These are phyloP conservation scores for Pachyseris speciosa DNA, from an alignment of 64 coral and sea anemone species.

Conservation along the genomic window DNA sequence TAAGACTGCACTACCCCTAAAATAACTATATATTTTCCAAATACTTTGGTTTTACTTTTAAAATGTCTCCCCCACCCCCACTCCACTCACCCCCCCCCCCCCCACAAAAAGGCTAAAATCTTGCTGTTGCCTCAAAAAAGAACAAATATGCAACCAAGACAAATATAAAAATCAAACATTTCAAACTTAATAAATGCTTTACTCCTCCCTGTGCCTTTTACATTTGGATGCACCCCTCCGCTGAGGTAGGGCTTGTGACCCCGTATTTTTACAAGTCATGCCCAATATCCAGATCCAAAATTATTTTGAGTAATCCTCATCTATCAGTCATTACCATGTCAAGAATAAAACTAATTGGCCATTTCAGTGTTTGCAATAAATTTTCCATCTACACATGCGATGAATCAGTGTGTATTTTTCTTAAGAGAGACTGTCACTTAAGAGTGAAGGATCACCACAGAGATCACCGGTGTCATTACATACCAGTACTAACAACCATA, in stretches of 20 bases:
- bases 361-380: not conserved
- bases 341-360: no score
- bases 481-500: not conserved
- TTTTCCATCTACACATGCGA: no score
- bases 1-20: not conserved
- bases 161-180: conserved; percentile 11
- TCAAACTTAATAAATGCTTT: not conserved
- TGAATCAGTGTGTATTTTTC: no score
- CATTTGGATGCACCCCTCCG: not conserved
- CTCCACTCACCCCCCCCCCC: not conserved
- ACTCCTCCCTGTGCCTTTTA: not conserved
- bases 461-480: not conserved
- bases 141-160: not conserved
- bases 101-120: not conserved
- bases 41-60: not conserved
- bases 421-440: no score
- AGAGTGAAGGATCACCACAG: no score
- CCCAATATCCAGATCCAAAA: not conserved
- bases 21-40: conserved; percentile 6
- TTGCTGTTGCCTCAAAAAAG: not conserved
- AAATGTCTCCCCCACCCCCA: not conserved
- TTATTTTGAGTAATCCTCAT: no score
- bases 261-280: not conserved
- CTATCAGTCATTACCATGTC: no score
- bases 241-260: conserved; percentile 6